Evolutionary conservation across 2,113 vertebrate genomes (phyloP).

Genomic region (Phalacrocorax brasilianus): DNA sequence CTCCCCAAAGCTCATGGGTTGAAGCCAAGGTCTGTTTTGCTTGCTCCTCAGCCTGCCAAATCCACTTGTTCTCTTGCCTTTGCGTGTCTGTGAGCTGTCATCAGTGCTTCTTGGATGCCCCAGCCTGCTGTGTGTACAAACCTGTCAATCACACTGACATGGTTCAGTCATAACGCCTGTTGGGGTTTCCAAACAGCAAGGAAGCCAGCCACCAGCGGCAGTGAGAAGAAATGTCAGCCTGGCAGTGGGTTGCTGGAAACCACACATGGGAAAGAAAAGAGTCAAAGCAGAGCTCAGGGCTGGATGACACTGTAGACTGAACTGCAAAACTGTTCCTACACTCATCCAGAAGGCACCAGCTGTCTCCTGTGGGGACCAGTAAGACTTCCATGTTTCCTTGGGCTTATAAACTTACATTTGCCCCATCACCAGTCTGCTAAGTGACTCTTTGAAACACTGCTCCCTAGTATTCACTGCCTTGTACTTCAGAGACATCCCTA

Average conservation of each 20-base stretch:
- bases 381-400: not conserved
- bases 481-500: not conserved
- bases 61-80: not conserved
- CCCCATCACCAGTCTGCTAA: not conserved
- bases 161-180: not conserved
- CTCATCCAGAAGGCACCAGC: not conserved
- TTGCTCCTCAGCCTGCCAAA: not conserved
- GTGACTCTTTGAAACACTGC: not conserved
- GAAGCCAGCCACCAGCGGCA: not conserved
- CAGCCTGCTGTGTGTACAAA: not conserved
- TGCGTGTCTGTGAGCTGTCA: not conserved
- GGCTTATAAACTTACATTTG: not conserved
- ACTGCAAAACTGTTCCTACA: not conserved
- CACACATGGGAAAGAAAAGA: not conserved
- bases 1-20: not conserved
- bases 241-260: not conserved
- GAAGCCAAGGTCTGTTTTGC: not conserved
- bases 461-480: not conserved
- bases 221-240: conserved; percentile 5
- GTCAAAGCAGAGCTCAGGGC: conserved; percentile 11
- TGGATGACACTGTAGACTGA: not conserved
- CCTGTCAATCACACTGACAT: not conserved
- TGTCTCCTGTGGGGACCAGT: not conserved
- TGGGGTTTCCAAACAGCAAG: conserved; percentile 35
- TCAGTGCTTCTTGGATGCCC: not conserved